phyloP scores from a whole-genome alignment of 1,140 invertebrate genomes.

The Saccostrea glomerata region DNA sequence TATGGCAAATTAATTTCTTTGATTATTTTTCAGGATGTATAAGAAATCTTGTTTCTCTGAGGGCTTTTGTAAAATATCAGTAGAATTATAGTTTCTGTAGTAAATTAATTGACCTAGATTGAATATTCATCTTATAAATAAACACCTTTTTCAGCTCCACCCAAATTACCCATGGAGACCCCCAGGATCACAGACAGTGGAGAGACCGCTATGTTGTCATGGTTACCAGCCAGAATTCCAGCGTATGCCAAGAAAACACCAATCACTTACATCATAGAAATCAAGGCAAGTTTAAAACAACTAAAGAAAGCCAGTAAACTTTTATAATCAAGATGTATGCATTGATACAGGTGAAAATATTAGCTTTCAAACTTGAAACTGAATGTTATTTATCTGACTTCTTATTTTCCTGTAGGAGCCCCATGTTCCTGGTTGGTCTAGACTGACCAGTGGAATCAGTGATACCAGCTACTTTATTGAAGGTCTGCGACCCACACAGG shows the following conservation, averaged over 20 bases:
- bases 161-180: conserved; percentile 85
- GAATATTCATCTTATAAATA: no score
- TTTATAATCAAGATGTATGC: background rate
- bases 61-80: no score
- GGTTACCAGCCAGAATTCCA: conserved; percentile 89
- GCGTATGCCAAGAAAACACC: conserved; percentile 72
- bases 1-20: no score
- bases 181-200: conserved; percentile 93
- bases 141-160: conserved; percentile 84
- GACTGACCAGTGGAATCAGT: conserved; percentile 55
- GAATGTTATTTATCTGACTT: background rate
- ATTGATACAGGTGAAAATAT: no score
- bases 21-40: no score
- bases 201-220: conserved; percentile 88
- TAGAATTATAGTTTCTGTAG: no score
- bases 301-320: background rate
- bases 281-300: conserved; percentile 51
- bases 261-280: conserved; percentile 72
- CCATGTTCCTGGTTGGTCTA: conserved; percentile 59
- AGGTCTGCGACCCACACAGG: conserved; percentile 87
- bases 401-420: conserved; percentile 51
- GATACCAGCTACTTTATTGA: conserved; percentile 61
- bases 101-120: no score
- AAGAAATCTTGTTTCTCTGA: no score
- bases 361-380: no score